Percentiles rank a stretch among this genome's conserved stretches.
These are phyloP conservation scores for Rhagonycha lutea DNA, from an alignment of 2,888 invertebrate species.

Conservation along the genomic window DNA sequence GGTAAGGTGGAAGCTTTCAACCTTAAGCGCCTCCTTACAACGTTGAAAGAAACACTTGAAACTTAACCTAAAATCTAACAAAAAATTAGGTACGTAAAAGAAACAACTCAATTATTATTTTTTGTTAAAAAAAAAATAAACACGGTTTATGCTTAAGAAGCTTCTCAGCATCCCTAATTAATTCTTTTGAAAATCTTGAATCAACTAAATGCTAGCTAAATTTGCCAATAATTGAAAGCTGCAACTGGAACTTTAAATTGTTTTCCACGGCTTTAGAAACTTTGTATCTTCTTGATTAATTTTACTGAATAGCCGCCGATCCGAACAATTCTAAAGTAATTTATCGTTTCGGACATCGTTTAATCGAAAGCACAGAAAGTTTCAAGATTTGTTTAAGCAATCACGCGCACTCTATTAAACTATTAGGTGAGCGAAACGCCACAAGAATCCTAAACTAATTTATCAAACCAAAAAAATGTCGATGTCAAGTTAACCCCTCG, in stretches of 20 bases:
- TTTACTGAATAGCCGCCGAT: conserved; percentile 33
- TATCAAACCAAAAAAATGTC: neutral
- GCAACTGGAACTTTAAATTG: neutral
- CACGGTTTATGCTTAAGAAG: neutral
- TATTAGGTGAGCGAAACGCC: conserved; percentile 20
- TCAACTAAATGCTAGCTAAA: neutral
- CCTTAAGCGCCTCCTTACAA: neutral
- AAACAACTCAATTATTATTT: neutral
- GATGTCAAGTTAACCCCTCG: conserved; percentile 2
- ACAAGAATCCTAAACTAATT: conserved; percentile 16
- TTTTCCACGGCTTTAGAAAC: neutral
- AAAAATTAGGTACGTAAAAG: neutral
- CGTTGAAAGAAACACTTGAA: neutral
- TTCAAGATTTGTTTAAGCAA: conserved; percentile 30
- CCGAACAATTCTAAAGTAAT: conserved; percentile 38
- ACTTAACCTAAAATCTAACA: neutral
- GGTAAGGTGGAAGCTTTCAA: conserved; percentile 13
- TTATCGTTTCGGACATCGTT: conserved; percentile 35
- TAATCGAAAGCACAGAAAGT: conserved; percentile 32
- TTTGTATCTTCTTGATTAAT: conserved; percentile 37
- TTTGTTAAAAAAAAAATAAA: neutral
- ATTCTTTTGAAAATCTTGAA: neutral
- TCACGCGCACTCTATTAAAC: conserved; percentile 30
- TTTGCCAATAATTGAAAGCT: neutral
- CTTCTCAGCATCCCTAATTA: neutral